A percentile compares a stretch with the other conserved stretches of the same genome.
Conservation (phyloP, 2,797 vertebrate genomes). For the Pyrocephalus nanus region DNA sequence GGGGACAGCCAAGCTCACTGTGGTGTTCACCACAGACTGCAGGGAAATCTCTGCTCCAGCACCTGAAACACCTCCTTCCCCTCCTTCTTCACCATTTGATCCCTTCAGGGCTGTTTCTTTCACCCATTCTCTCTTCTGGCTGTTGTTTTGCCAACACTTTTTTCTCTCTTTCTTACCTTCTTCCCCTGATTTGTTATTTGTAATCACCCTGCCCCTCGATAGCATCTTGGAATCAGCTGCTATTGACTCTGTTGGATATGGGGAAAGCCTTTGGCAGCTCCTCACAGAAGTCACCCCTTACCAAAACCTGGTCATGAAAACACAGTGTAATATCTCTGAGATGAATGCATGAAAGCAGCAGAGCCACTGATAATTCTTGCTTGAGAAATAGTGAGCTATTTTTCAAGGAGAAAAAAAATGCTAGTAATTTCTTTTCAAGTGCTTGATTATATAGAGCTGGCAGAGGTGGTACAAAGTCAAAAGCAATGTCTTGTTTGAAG, state of each 20-base stretch:
- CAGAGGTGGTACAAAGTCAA: background rate
- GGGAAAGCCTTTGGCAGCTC: background rate
- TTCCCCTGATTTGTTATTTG: background rate
- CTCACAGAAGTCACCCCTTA: background rate
- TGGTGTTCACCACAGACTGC: background rate
- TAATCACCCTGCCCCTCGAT: background rate
- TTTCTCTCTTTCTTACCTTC: rapidly evolving
- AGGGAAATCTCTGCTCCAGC: background rate
- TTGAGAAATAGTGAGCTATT: background rate
- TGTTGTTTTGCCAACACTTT: background rate
- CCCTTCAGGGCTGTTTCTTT: background rate
- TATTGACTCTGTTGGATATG: background rate
- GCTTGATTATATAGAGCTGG: background rate
- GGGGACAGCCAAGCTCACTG: background rate
- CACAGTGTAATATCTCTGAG: background rate
- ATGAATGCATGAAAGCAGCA: background rate
- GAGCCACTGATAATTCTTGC: background rate
- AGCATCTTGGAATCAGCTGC: background rate
- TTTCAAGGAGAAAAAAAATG: background rate
- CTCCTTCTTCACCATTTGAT: background rate
- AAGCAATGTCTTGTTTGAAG: background rate
- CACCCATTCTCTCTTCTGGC: background rate
- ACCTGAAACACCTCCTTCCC: background rate
- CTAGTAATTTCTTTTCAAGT: background rate
- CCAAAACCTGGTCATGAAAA: background rate